Evolutionary conservation across 2,113 vertebrate genomes (phyloP).

Genomic region (Delphinus delphis): DNA sequence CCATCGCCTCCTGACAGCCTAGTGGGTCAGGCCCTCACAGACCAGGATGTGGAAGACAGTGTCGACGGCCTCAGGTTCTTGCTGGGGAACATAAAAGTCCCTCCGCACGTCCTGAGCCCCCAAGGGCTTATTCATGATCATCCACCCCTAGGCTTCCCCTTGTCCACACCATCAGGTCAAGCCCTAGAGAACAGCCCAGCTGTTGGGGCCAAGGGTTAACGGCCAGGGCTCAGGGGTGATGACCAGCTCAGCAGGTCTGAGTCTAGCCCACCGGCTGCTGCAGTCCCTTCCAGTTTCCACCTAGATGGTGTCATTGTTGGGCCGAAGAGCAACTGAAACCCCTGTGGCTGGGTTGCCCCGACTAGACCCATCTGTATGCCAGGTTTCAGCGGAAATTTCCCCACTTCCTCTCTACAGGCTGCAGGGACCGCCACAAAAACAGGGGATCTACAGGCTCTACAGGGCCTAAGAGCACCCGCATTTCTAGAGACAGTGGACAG

Average conservation of each 20-base stretch:
- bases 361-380: background rate
- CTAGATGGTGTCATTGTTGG: background rate
- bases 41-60: too few relatives aligned
- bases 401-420: background rate
- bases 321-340: background rate
- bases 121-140: background rate
- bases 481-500: background rate
- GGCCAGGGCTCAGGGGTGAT: background rate
- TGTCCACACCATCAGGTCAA: background rate
- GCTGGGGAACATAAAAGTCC: too few relatives aligned
- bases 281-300: background rate
- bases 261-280: background rate
- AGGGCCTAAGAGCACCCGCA: background rate
- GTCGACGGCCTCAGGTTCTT: too few relatives aligned
- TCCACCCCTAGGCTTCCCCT: background rate
- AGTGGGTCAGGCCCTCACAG: accelerated
- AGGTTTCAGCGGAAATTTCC: background rate
- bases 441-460: background rate
- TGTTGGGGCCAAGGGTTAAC: background rate
- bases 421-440: too few relatives aligned
- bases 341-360: background rate
- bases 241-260: background rate
- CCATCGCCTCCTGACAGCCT: background rate
- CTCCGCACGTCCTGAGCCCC: too few relatives aligned
- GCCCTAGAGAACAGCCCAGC: background rate